Evolutionary conservation across 2,888 invertebrate genomes (phyloP), one percentile per base, ranked within the genome.

Genomic region (Rhagophthalmus giganteus): DNA sequence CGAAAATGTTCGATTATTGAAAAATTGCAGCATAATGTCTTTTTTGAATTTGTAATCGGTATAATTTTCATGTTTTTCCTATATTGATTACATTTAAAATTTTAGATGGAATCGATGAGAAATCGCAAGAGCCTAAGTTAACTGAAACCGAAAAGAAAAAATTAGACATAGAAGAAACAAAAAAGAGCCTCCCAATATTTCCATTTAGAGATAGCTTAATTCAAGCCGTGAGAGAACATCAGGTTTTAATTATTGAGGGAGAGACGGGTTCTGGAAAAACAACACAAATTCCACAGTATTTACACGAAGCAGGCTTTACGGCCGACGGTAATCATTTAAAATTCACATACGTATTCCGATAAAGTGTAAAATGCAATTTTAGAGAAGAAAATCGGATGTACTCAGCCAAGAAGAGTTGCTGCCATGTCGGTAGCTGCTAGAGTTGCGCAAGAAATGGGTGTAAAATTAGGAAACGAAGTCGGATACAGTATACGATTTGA

Each of bases 371-470:
- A n/a, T n/a, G n/a, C n/a, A n/a, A n/a, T 46, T 46, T 3, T 38
- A 65, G 65, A 59, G 24, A 93, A 91, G 77, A 87, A 88, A 74
- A 92, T 98, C 66, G 98, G 97, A 1, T 99, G 98, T 69, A 99
- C 98, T 0, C 96, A 97, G 73, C 98, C 99, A 0, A 80, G 98
- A 58, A 80, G 99, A 73, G 99, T 99, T 1, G 99, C 99, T 12
- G 97, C 99, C 1, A 99, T 99, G 99, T 95, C 95, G n/a, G 99
- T 99, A 12, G 94, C 99, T 11, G 90, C 97, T 2, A 84, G 99
- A 72, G 99, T 99, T 1, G 93, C 98, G 1, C 92, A 98, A 72
- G 99, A 99, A 81, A 94, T 98, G 92, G 85, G 86, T 59, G 90
- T 93, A 0, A 99, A 98, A 77, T 79, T 99, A 16, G 99, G 98